These are phyloP conservation scores for Diglossa cyanea DNA, from an alignment of 2,797 vertebrate genomes.

Conservation along the genomic window DNA sequence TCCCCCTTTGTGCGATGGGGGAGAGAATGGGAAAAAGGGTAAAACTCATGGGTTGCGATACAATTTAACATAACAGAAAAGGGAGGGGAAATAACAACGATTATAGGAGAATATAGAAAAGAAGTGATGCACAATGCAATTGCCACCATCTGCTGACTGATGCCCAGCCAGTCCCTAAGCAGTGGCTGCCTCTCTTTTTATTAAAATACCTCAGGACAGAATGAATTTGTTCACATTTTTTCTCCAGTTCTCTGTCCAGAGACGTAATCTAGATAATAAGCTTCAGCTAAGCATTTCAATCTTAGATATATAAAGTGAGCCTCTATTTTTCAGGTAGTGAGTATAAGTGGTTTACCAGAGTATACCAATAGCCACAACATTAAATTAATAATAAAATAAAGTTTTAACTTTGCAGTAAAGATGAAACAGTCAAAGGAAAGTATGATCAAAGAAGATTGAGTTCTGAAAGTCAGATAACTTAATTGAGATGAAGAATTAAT, in stretches of 20 bases:
- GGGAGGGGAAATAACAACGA: not conserved
- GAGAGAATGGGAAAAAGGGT: not conserved
- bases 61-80: not conserved
- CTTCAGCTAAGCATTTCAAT: not conserved
- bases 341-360: not conserved
- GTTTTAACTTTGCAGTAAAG: not conserved
- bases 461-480: not conserved
- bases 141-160: not conserved
- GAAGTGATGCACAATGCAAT: too few species aligned
- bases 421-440: not conserved
- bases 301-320: not conserved
- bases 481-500: not conserved
- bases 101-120: not conserved
- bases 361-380: not conserved
- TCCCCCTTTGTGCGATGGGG: rapidly evolving
- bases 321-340: not conserved
- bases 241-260: not conserved
- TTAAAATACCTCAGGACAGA: not conserved
- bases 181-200: not conserved
- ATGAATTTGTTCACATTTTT: not conserved
- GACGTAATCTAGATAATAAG: not conserved
- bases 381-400: not conserved
- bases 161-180: not conserved
- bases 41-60: not conserved
- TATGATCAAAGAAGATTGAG: not conserved